Base-by-base conservation (phyloP, 1,140 invertebrate genomes). In the Aleiodes sp. region DNA sequence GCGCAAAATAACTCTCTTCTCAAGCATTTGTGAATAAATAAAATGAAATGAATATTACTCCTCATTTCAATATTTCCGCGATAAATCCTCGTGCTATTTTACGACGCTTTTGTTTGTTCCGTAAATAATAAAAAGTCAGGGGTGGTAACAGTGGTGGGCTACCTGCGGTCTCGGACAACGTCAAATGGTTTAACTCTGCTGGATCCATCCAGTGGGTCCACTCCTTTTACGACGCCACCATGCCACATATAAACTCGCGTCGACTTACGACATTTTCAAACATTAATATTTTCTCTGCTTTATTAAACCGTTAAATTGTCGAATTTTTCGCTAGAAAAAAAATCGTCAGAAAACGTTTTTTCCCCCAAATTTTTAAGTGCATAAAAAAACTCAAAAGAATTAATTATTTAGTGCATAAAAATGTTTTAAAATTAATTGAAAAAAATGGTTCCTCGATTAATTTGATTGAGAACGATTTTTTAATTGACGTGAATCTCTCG, bases 401-500 rank as follows among this genome's bases (percentile, higher is more conserved):
- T 21, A 52, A 52, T 52, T 52, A 24, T 8, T 14, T n/a, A n/a
- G n/a, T n/a, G n/a, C n/a, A n/a, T n/a, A 24, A 16, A 21, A 26
- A 24, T 24, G 46, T 52, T 21, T 24, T 24, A 52, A n/a, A n/a
- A n/a, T n/a, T 12, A 9, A 52, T 9, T 24, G 16, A 46, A 46
- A 19, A 24, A 52, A 12, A 14, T 43, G 2, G n/a, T 16, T 43
- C 39, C 14, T 24, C 46, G 12, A 12, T 24, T 19, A 24, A 52
- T 52, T 52, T n/a, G n/a, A n/a, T n/a, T n/a, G n/a, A n/a, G n/a
- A n/a, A n/a, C 46, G 19, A 52, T 52, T 26, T 12, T 24, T 52
- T 24, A 52, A 52, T 52, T 52, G 26, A 52, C 26, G 39, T 28
- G 56, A 39, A 33, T 35, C 28, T 35, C 66, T 57, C 72, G 68